Evolutionary conservation across 2,113 vertebrate species (phyloP), one percentile per base, ranked within the genome.

Genomic region (Thamnaconus septentrionalis): DNA sequence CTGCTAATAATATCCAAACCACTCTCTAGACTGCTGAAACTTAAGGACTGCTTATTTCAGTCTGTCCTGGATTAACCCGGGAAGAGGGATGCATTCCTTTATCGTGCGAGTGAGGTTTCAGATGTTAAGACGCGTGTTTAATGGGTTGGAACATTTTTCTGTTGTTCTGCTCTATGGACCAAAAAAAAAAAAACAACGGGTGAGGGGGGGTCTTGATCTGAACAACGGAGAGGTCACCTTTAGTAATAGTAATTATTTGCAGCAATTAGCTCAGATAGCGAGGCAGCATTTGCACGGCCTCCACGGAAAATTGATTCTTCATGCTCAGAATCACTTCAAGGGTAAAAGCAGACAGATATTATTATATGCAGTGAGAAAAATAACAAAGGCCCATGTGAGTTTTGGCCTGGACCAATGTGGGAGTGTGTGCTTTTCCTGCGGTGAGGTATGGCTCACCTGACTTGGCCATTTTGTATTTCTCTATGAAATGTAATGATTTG

Each of bases 171-270:
- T 31, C 18, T 31, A 2, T 31, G 18, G 18, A 31, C 18, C 18
- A 31, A 31, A 31, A 31, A 31, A 31, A 31, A 31, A 31, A 31
- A 31, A 31, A 66, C 77, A 63, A 65, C 18, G 18, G 18, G 18
- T 31, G 18, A 31, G 18, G 18, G 18, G 18, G 18, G 2, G 18
- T 31, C 18, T 31, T 31, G 18, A 31, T 31, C 18, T 31, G 18
- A 79, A 74, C 48, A 77, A 75, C 59, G 69, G 73, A 87, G 88
- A 86, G 89, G 85, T 91, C 86, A 90, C 82, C 82, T 88, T 84
- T 86, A 84, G 84, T 78, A 89, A 81, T 80, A 75, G 73, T 85
- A 82, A 91, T 89, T 89, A 89, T 90, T 85, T 84, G 79, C 76
- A 80, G 79, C 84, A 84, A 85, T 88, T 91, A 86, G 80, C 68